Base-by-base conservation (phyloP, 1,140 invertebrate species). In the Magallana ariakensis region DNA sequence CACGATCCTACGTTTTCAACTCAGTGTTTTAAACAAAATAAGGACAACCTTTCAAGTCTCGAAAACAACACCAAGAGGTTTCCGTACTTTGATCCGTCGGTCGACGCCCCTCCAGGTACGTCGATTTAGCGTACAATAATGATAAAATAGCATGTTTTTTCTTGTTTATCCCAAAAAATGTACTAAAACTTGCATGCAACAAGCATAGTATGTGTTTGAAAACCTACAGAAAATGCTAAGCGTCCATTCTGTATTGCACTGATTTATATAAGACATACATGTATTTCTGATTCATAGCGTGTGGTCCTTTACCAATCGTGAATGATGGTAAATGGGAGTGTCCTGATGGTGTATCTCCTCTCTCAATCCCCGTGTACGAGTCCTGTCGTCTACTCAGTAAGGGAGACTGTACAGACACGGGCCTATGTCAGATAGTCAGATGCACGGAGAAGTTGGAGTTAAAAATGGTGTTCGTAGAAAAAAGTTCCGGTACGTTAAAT, bases 401-500 rank as follows among this genome's bases (percentile, higher is more conserved):
- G 1, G 9, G 13, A 26, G 9, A 22, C 66, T 9, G 33, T 3
- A 46, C 33, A 46, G 33, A 46, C 33, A 46, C 33, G 33, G 33
- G 33, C 3, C 5, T 5, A 4, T 22, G 33, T 75, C 22, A 75
- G 26, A n/a, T n/a, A 75, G 66, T 26, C 8, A 75, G 22, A 75
- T 75, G 66, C 8, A 75, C 66, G 2, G 66, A 75, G 66, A 75
- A 75, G 33, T 26, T 75, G 66, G 22, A 75, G 19, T 75, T 8
- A 7, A 8, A 60, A 0, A 16, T 15, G 22, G 4, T 7, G 9
- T 75, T 19, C 22, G 33, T 26, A 75, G 22, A 75, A 75, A 46
- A 46, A 46, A 46, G 33, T 46, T 46, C 33, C 33, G 15, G 22
- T 33, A 75, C 22, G 7, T 46, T 46, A 46, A 33, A 46, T 46